phyloP scores from a whole-genome alignment of 2,113 vertebrate genomes.

The Otis tarda region DNA sequence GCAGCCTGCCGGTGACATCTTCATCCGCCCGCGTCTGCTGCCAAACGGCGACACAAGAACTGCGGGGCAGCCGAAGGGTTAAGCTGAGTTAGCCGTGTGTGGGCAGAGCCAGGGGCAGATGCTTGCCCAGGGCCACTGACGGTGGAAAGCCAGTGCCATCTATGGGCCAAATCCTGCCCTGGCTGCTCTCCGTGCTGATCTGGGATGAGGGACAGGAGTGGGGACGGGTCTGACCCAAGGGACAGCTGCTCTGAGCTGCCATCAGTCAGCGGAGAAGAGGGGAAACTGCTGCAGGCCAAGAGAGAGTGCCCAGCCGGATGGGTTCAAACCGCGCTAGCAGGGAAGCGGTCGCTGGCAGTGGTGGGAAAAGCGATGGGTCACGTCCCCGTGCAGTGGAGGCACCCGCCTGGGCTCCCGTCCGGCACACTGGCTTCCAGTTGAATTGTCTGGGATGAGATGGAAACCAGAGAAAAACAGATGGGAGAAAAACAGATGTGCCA shows the following conservation, averaged over 20 bases:
- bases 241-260: background rate
- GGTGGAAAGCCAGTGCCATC: conserved; percentile 46
- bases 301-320: background rate
- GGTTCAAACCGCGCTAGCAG: background rate
- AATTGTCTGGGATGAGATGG: accelerated
- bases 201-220: background rate
- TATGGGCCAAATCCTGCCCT: background rate
- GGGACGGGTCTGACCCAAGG: background rate
- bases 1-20: background rate
- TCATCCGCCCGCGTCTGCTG: background rate
- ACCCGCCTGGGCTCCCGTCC: too few species aligned
- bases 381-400: background rate
- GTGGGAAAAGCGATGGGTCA: background rate
- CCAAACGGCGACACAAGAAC: background rate
- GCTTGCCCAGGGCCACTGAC: background rate
- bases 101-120: background rate
- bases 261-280: background rate
- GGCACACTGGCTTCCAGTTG: background rate
- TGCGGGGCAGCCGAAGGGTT: background rate
- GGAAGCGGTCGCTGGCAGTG: background rate
- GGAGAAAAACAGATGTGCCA: background rate
- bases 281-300: background rate
- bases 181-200: background rate
- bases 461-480: background rate
- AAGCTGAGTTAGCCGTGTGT: background rate